Evolutionary conservation across 1,140 invertebrate species (phyloP).

Genomic region (Alviniconcha marisindica): DNA sequence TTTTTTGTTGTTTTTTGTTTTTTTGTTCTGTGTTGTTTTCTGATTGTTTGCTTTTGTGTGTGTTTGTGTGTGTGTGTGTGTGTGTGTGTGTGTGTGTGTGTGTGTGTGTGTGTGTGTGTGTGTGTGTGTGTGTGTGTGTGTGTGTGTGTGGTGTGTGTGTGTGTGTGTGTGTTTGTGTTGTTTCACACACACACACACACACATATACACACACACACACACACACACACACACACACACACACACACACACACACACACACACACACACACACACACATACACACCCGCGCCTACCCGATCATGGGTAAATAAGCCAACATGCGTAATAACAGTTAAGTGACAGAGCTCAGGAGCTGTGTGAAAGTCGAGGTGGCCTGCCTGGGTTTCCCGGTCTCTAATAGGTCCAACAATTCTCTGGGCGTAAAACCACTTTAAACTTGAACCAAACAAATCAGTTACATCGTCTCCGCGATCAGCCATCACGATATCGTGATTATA

Average conservation of each 20-base stretch:
- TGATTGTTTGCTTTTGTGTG: no score
- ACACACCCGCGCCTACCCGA: background rate
- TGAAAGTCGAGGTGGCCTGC: background rate
- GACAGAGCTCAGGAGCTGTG: background rate
- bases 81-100: background rate
- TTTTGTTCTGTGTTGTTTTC: no score
- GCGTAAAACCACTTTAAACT: no score
- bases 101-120: constrained; percentile 9
- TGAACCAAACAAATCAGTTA: no score
- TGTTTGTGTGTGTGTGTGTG: background rate
- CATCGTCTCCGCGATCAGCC: no score
- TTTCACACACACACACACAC: background rate
- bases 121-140: background rate
- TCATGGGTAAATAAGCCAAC: background rate
- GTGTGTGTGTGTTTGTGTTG: background rate
- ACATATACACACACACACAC: no score
- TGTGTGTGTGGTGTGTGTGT: background rate
- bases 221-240: no score
- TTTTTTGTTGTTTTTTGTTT: no score
- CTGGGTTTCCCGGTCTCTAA: no score
- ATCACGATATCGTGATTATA: no score
- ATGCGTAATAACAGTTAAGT: background rate
- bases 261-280: background rate
- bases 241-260: no score
- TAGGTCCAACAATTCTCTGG: no score